phyloP scores from a whole-genome alignment of 1,140 invertebrate genomes.

The Rhagoletis pomonella region DNA sequence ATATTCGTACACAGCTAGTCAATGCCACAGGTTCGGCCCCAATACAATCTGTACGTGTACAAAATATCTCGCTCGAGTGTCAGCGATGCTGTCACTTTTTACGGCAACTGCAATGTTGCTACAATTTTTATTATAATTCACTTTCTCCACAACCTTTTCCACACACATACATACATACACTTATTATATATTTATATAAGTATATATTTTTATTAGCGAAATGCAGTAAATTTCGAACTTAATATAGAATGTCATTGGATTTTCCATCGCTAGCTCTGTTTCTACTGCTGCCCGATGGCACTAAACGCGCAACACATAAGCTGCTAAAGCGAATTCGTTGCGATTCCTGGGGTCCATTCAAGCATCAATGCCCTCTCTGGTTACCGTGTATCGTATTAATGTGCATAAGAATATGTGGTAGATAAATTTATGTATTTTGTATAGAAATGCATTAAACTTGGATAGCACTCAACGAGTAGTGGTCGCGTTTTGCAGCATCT shows the following conservation, averaged over 20 bases:
- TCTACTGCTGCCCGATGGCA: neutral
- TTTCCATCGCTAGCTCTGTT: neutral
- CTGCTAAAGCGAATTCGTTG: neutral
- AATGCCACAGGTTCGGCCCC: neutral
- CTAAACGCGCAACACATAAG: neutral
- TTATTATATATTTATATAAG: neutral
- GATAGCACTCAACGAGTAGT: neutral
- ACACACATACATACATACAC: neutral
- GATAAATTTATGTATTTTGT: conserved; percentile 7
- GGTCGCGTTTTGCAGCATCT: conserved; percentile 20
- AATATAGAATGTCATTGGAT: neutral
- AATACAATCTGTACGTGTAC: neutral
- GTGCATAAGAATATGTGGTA: neutral
- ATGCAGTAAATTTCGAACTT: conserved; percentile 27
- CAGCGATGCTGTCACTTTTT: conserved; percentile 40
- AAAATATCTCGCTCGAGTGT: neutral
- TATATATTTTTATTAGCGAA: conserved; percentile 25
- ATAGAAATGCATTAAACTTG: neutral
- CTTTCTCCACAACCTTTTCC: neutral
- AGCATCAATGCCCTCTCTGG: neutral
- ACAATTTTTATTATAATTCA: conserved; percentile 17
- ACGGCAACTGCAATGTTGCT: conserved; percentile 28
- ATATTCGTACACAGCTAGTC: neutral
- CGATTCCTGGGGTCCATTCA: neutral
- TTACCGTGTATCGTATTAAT: too few relatives aligned